Base-by-base conservation (phyloP, 92 coral and sea anemone species). In the Blastomussa wellsi region DNA sequence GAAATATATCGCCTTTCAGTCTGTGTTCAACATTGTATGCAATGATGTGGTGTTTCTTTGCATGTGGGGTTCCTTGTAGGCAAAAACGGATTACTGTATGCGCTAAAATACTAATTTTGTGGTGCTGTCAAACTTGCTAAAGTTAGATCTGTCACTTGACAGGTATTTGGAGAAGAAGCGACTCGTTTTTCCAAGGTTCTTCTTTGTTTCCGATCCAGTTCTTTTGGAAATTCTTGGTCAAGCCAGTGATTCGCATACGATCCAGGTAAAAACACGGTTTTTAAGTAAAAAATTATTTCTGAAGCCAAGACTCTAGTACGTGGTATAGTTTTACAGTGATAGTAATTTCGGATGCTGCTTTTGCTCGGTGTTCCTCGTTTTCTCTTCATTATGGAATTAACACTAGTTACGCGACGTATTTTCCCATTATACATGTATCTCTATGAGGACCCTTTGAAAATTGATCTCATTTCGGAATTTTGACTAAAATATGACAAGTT, bases 191-290 rank as follows among this genome's bases (percentile, higher is more conserved):
- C 98, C 98, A 72, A 89, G 98, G 20, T 94, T 94, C 77, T 94
- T 94, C 90, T 94, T 94, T 73, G 98, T 94, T 53, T 94, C 98
- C 8, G 98, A 94, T 79, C 98, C 98, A 64, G 98, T 93, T 19
- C 91, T 94, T 31, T 82, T 94, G 82, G 98, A 94, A 81, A 94
- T 94, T 72, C 98, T 94, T 44, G 98, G 98, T 20, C 98, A 94
- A 90, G 98, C 98, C 1, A 92, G 98, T 76, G 98, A 94, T 77
- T 94, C 98, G 10, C 98, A 94, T 83, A 94, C 98, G 22, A 94
- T 94, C 67, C 98, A 94, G 97, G 97, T 94, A 71, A 82, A 35
- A 3, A 15, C 19, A 14, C 15, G 7, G n/a, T n/a, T n/a, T n/a
- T n/a, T n/a, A n/a, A n/a, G n/a, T n/a, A n/a, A n/a, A n/a, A n/a